These are phyloP conservation scores for Brevimyrus niger DNA, from an alignment of 2,113 vertebrate species.

Conservation along the genomic window DNA sequence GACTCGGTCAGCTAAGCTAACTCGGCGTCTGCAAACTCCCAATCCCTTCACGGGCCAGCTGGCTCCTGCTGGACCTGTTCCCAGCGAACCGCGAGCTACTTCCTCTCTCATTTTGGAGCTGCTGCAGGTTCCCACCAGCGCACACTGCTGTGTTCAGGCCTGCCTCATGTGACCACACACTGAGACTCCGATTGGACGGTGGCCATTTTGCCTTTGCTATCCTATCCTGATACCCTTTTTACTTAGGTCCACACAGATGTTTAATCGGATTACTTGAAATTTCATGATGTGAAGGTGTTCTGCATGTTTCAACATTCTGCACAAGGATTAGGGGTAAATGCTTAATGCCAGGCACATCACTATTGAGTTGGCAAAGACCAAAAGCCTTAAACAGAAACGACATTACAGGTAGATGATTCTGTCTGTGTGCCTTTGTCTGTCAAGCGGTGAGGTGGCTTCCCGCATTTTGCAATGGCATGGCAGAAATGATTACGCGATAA, in stretches of 20 bases:
- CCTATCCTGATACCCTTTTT: neutral
- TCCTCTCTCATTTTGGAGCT: neutral
- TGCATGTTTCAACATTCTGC: neutral
- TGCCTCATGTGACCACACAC: neutral
- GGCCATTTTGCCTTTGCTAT: neutral
- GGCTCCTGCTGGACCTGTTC: neutral
- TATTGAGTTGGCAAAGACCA: neutral
- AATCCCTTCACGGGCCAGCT: neutral
- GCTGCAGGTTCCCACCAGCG: neutral
- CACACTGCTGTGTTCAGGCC: neutral
- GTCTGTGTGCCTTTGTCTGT: neutral
- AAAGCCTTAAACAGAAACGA: neutral
- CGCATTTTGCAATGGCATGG: conserved; percentile 37
- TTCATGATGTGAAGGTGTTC: neutral
- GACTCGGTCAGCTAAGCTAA: neutral
- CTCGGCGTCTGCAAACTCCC: neutral
- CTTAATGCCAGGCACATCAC: neutral
- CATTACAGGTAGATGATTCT: neutral
- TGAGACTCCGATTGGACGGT: neutral
- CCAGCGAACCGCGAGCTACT: neutral
- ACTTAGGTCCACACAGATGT: neutral
- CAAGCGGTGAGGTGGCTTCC: conserved; percentile 44
- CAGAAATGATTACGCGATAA: conserved; percentile 59
- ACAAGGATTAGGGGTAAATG: neutral
- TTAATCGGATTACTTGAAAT: neutral